These are phyloP conservation scores for Aplidium turbinatum DNA, from an alignment of 23 tunicate species.

Conservation along the genomic window DNA sequence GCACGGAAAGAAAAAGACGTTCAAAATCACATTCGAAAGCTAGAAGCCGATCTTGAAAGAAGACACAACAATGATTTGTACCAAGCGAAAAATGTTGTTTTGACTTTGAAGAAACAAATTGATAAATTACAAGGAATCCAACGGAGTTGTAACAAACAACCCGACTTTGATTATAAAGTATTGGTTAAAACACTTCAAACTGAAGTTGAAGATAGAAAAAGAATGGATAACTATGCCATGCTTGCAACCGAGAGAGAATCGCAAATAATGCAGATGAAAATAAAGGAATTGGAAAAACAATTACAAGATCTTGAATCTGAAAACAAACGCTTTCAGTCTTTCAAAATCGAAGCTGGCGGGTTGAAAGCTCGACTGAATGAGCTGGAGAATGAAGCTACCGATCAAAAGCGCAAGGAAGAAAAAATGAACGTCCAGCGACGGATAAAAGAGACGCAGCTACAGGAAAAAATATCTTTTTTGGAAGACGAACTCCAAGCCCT, in stretches of 20 bases:
- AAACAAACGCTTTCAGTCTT: background rate
- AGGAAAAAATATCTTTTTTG: slow-evolving; percentile 12
- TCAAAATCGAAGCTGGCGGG: slow-evolving; percentile 15
- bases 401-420: slow-evolving; percentile 15
- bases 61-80: no score
- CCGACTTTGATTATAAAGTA: no score
- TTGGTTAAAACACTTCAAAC: background rate
- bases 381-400: background rate
- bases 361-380: background rate
- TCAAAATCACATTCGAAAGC: no score
- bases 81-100: no score
- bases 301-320: slow-evolving; percentile 13
- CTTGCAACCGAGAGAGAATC: slow-evolving; percentile 34
- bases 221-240: slow-evolving; percentile 20
- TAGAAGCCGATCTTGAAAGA: no score
- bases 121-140: no score
- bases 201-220: slow-evolving; percentile 29
- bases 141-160: no score
- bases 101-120: no score
- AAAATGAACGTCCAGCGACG: background rate
- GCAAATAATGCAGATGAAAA: slow-evolving; percentile 15
- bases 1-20: no score
- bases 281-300: slow-evolving; percentile 20
- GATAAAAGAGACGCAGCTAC: background rate
- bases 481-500: slow-evolving; percentile 36